Base-by-base conservation (phyloP, 2,113 vertebrate genomes). In the Parotia lawesii region DNA sequence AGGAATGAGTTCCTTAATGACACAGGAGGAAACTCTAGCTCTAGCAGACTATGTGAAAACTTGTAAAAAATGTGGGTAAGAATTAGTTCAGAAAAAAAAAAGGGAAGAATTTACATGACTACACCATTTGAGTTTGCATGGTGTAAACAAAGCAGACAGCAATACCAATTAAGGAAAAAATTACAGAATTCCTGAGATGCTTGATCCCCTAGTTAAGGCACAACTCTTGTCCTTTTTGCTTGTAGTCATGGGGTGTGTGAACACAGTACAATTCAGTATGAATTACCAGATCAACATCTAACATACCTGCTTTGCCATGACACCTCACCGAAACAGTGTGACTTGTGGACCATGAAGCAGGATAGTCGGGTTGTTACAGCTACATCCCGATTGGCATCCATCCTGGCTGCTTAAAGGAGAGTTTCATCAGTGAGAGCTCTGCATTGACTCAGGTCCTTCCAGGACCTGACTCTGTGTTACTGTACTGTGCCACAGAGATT, bases 91-190 rank as follows among this genome's bases (percentile, higher is more conserved):
- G 11, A 2, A 37, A 50, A 58, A 72, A 48, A 51, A 35, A 29
- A 35, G 10, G 11, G 35, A 77, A 60, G 44, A 53, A 72, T 58
- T 79, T 79, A 76, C 58, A 54, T 53, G 58, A 60, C 48, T 37
- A 29, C 40, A 57, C 11, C 37, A 31, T 91, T 37, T 61, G 73
- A 72, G 5, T 69, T 72, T 65, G 5, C 16, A 3, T 58, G 66
- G 21, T 76, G 38, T 61, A 91, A 85, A 65, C 71, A 91, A 83
- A 89, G 85, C 67, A 65, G 47, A 79, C 8, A 35, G 62, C 54
- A 85, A 80, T 90, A 83, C 85, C 90, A 90, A 35, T 85, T 95
- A 90, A 93, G 82, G 72, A 16, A 9, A 91, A 90, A 90, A 75
- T 51, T 50, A 45, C 24, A 66, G 61, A 76, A 83, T 93, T 92